Evolutionary conservation across 2,797 vertebrate genomes (phyloP).

Genomic region (Anableps anableps): DNA sequence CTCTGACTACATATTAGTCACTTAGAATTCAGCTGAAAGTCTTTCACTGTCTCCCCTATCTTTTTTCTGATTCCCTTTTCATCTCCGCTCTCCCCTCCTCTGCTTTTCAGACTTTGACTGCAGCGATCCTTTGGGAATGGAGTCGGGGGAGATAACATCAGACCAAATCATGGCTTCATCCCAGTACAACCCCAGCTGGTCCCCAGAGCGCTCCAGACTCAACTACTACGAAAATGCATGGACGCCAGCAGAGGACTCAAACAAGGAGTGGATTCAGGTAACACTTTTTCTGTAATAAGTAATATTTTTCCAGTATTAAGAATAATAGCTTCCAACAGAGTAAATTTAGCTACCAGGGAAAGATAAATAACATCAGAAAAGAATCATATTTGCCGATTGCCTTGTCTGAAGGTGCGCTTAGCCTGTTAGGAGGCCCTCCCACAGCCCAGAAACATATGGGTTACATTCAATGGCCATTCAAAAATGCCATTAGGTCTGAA

Average conservation of each 20-base stretch:
- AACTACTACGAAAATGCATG: constrained; percentile 97
- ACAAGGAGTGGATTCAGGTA: constrained; percentile 98
- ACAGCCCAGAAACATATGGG: neutral
- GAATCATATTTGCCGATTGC: neutral
- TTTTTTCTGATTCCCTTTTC: constrained; percentile 7
- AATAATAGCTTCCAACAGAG: constrained; percentile 2
- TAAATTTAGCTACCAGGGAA: neutral
- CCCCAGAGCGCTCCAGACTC: constrained; percentile 92
- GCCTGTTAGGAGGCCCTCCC: neutral
- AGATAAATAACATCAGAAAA: neutral
- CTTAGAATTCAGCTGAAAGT: constrained; percentile 36
- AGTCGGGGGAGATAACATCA: constrained; percentile 94
- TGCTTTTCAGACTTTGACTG: constrained; percentile 90
- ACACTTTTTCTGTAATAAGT: neutral
- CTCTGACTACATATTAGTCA: constrained; percentile 21
- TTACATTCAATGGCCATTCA: neutral
- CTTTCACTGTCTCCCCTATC: constrained; percentile 11
- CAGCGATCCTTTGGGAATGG: constrained; percentile 93
- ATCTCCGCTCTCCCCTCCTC: neutral
- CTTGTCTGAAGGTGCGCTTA: neutral
- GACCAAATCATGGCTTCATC: constrained; percentile 95
- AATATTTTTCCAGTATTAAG: neutral
- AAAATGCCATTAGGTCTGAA: neutral
- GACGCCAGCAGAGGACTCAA: constrained; percentile 93
- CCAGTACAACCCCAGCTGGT: constrained; percentile 95